Evolutionary conservation across 2,888 invertebrate species (phyloP).

Genomic region (Pristionchus entomophagus): DNA sequence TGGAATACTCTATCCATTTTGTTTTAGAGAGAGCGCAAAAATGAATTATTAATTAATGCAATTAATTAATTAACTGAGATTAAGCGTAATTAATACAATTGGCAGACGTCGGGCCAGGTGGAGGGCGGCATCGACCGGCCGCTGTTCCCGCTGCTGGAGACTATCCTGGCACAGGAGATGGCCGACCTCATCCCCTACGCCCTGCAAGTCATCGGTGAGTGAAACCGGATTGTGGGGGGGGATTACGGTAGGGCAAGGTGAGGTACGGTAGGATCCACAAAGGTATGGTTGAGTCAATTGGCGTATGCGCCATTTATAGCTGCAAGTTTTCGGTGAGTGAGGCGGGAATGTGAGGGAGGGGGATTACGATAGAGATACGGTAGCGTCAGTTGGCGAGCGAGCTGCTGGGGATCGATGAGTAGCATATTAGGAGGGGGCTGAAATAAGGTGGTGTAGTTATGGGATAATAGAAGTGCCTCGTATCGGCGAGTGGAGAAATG

Average conservation of each 20-base stretch:
- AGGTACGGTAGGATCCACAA: too few relatives aligned
- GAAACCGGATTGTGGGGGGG: too few relatives aligned
- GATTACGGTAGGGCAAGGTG: too few relatives aligned
- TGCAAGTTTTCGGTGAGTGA: too few relatives aligned
- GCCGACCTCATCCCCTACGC: conserved; percentile 97
- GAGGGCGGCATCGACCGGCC: conserved; percentile 83
- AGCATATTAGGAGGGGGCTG: not conserved
- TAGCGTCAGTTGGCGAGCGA: not conserved
- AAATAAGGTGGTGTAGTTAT: not conserved
- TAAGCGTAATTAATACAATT: too few relatives aligned
- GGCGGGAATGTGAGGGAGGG: not conserved
- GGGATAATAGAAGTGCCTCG: not conserved
- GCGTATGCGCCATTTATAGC: too few relatives aligned
- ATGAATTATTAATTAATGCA: too few relatives aligned
- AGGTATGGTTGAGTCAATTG: too few relatives aligned
- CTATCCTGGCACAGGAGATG: conserved; percentile 90
- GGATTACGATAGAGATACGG: not conserved
- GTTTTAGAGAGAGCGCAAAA: too few relatives aligned
- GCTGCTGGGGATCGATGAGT: not conserved
- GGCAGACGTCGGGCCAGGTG: conserved; percentile 65
- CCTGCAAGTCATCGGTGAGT: conserved; percentile 86
- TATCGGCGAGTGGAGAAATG: not conserved
- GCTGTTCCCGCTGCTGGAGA: conserved; percentile 94
- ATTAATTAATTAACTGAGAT: too few relatives aligned
- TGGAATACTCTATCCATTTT: too few relatives aligned